Conservation (phyloP, 2,888 invertebrate genomes). For the Trypoxylon attenuatum region DNA sequence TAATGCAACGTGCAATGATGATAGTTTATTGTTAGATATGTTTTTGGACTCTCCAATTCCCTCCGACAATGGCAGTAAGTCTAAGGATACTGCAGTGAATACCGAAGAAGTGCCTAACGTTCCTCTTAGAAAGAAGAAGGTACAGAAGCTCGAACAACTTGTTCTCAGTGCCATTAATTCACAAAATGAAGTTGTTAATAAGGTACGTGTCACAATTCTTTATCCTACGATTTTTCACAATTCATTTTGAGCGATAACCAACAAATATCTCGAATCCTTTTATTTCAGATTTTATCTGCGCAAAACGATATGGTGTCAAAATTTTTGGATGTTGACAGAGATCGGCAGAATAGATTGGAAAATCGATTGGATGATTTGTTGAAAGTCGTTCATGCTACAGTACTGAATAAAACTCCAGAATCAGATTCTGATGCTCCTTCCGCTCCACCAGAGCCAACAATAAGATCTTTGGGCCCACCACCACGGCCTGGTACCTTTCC, state of each 20-base stretch:
- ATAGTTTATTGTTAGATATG: conserved; percentile 69
- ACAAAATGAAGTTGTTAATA: conserved; percentile 72
- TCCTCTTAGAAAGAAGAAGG: conserved; percentile 70
- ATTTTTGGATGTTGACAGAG: conserved; percentile 69
- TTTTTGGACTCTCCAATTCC: conserved; percentile 65
- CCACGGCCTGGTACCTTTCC: conserved; percentile 68
- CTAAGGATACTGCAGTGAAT: conserved; percentile 63
- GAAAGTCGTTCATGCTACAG: conserved; percentile 68
- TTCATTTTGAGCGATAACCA: background rate
- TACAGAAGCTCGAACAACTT: conserved; percentile 70
- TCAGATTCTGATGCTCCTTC: conserved; percentile 43
- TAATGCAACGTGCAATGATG: conserved; percentile 72
- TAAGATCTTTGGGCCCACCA: conserved; percentile 65
- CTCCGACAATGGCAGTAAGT: conserved; percentile 63
- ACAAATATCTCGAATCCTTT: background rate
- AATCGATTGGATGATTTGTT: conserved; percentile 69
- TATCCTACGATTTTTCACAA: background rate
- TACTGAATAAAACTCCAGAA: conserved; percentile 64
- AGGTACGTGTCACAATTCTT: conserved; percentile 52
- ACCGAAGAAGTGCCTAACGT: conserved; percentile 63
- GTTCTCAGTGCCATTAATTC: conserved; percentile 70
- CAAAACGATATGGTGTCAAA: conserved; percentile 71
- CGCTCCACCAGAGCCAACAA: conserved; percentile 47
- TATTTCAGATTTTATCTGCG: conserved; percentile 66
- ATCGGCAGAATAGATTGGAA: conserved; percentile 71